Percentiles rank a stretch among this genome's conserved stretches.
Conservation (phyloP, 2,888 invertebrate species). For the Drosophila kuntzei region DNA sequence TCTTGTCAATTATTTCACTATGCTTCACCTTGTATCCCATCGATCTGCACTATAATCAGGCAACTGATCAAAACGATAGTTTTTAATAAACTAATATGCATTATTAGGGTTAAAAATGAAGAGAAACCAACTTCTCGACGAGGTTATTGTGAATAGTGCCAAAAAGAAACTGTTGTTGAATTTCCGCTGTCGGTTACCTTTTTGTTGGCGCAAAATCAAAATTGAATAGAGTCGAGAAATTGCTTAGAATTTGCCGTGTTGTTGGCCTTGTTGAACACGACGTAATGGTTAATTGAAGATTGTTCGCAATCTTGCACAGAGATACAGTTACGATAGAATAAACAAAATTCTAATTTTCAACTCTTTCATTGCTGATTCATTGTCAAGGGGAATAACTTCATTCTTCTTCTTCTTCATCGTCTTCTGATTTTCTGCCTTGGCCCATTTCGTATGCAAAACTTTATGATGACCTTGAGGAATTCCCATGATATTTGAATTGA, state of each 20-base stretch:
- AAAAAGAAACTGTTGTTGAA: slow-evolving; percentile 54
- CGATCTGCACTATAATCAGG: slow-evolving; percentile 66
- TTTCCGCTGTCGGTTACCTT: slow-evolving; percentile 61
- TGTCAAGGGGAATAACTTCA: slow-evolving; percentile 32
- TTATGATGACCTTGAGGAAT: not conserved
- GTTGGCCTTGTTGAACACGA: slow-evolving; percentile 53
- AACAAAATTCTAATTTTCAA: slow-evolving; percentile 50
- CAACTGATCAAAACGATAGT: slow-evolving; percentile 51
- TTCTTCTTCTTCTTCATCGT: not conserved
- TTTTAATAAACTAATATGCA: slow-evolving; percentile 54
- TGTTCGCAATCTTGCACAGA: slow-evolving; percentile 51
- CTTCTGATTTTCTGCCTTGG: slow-evolving; percentile 27
- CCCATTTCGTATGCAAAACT: slow-evolving; percentile 29
- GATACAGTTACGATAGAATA: slow-evolving; percentile 28
- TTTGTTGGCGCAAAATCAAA: slow-evolving; percentile 56
- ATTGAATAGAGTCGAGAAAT: slow-evolving; percentile 45
- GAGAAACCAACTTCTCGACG: not conserved
- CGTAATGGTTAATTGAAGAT: slow-evolving; percentile 74
- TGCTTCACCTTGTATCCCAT: slow-evolving; percentile 68
- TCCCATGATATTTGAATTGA: not conserved
- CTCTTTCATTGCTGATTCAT: slow-evolving; percentile 27
- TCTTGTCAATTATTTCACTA: not conserved
- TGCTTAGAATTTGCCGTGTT: slow-evolving; percentile 64
- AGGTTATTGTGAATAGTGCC: slow-evolving; percentile 22
- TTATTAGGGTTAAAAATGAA: slow-evolving; percentile 1